Conservation (phyloP, 2,797 vertebrate genomes). For the Rhinophrynus dorsalis region DNA sequence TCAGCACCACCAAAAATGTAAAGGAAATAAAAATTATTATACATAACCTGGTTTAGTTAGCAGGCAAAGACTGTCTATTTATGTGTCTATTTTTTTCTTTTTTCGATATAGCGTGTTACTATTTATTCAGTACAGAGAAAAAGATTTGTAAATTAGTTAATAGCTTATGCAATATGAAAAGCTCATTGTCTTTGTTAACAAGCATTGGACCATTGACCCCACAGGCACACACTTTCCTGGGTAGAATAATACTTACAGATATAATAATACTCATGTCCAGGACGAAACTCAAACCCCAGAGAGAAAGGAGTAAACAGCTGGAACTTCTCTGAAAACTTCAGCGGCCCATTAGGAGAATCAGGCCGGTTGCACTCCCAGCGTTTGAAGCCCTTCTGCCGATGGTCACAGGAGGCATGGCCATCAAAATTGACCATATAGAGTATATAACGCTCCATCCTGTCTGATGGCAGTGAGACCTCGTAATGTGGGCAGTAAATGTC, state of each 20-base stretch:
- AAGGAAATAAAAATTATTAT: too few relatives aligned
- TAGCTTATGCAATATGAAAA: too few relatives aligned
- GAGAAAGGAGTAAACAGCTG: conserved; percentile 97
- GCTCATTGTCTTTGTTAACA: too few relatives aligned
- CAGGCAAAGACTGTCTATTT: too few relatives aligned
- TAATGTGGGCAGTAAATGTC: conserved; percentile 97
- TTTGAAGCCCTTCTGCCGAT: conserved; percentile 87
- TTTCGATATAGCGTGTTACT: too few relatives aligned
- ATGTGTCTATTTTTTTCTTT: too few relatives aligned
- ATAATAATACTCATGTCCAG: conserved; percentile 93
- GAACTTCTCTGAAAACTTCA: conserved; percentile 96
- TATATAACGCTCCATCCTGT: conserved; percentile 85
- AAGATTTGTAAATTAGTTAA: too few relatives aligned
- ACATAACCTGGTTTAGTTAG: too few relatives aligned
- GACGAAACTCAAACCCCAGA: conserved; percentile 92
- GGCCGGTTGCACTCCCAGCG: conserved; percentile 96
- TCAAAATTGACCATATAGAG: conserved; percentile 95
- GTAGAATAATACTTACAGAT: conserved; percentile 80
- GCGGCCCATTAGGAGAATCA: conserved; percentile 80
- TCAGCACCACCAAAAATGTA: too few relatives aligned
- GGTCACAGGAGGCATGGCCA: conserved; percentile 87
- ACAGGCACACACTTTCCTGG: too few relatives aligned
- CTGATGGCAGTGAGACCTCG: conserved; percentile 70
- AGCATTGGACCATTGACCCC: too few relatives aligned
- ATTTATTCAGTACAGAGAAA: too few relatives aligned